These are phyloP conservation scores for Caenorhabditis japonica DNA, from an alignment of 2,888 invertebrate species.

Conservation along the genomic window DNA sequence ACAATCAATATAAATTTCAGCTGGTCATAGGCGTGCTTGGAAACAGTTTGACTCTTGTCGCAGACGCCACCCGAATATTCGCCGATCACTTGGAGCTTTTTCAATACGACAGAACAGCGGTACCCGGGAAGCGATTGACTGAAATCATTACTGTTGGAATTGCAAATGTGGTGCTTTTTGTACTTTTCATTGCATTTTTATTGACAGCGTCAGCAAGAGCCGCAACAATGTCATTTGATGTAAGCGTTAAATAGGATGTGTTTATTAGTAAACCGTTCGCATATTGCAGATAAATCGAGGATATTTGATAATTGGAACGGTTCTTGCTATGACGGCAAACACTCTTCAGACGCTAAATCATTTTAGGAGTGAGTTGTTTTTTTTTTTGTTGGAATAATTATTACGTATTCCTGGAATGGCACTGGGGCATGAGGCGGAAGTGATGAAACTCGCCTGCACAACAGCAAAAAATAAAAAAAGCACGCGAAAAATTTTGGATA, in stretches of 20 bases:
- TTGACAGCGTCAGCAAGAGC: constrained; percentile 53
- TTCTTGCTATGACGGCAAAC: constrained; percentile 48
- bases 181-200: constrained; percentile 50
- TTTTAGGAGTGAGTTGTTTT: constrained; percentile 32
- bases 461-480: too few relatives aligned
- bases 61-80: constrained; percentile 53
- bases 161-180: constrained; percentile 37
- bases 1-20: constrained; percentile 13
- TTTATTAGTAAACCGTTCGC: background rate
- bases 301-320: constrained; percentile 49
- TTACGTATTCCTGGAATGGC: too few relatives aligned
- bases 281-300: constrained; percentile 45
- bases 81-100: constrained; percentile 55
- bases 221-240: constrained; percentile 50
- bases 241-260: constrained; percentile 6
- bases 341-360: constrained; percentile 52
- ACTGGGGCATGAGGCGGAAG: too few relatives aligned
- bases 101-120: constrained; percentile 48
- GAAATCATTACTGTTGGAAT: constrained; percentile 56
- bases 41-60: constrained; percentile 50
- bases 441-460: too few relatives aligned
- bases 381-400: too few relatives aligned
- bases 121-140: constrained; percentile 45
- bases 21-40: constrained; percentile 50
- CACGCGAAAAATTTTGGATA: too few relatives aligned